Percentiles rank a stretch among this genome's conserved stretches.
Conservation (phyloP, 2,113 vertebrate species). For the Paramormyrops kingsleyae region DNA sequence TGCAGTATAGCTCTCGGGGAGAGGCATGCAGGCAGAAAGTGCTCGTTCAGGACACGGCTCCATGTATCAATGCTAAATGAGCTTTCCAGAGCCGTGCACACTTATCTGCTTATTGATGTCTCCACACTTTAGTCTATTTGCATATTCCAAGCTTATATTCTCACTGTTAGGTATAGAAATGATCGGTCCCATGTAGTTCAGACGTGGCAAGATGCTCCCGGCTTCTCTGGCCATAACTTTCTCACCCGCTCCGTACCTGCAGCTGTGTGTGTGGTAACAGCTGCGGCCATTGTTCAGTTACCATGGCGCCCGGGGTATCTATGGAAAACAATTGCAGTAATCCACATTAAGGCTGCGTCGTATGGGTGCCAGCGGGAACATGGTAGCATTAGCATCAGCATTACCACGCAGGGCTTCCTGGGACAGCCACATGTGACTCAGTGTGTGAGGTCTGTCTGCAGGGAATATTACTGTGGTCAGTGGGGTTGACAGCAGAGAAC, state of each 20-base stretch:
- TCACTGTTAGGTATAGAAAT: background rate
- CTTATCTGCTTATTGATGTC: conserved; percentile 16
- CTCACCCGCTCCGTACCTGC: background rate
- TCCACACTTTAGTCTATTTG: background rate
- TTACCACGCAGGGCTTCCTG: background rate
- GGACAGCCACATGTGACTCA: background rate
- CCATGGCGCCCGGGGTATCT: background rate
- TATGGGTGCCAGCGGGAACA: background rate
- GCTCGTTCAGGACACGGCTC: background rate
- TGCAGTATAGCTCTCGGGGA: background rate
- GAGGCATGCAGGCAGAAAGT: background rate
- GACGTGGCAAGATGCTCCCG: background rate
- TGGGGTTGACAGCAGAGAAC: background rate
- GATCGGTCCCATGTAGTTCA: conserved; percentile 3
- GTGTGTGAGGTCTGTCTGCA: background rate
- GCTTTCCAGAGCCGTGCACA: background rate
- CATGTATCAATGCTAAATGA: conserved; percentile 1
- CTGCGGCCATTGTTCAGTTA: background rate
- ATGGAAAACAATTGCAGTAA: conserved; percentile 8
- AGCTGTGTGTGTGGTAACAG: conserved; percentile 1
- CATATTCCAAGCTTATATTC: conserved; percentile 7
- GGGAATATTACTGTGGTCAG: background rate
- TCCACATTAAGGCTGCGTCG: background rate
- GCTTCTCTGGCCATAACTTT: background rate
- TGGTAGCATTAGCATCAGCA: background rate